Evolutionary conservation across 1,140 invertebrate species (phyloP).

Genomic region (Eupristina koningsbergeri): DNA sequence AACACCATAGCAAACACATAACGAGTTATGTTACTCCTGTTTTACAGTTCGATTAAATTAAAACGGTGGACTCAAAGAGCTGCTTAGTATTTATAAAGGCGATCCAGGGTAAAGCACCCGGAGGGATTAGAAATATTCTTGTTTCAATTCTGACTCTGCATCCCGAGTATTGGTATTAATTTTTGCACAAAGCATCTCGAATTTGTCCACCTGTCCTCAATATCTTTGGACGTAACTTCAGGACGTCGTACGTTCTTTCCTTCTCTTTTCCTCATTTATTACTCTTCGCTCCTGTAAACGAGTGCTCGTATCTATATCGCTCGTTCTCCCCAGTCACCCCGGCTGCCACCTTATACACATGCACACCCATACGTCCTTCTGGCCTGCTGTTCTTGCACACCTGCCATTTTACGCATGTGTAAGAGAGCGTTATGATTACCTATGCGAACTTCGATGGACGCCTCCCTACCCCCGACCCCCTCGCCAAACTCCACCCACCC

Average conservation of each 20-base stretch:
- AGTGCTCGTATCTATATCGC: neutral
- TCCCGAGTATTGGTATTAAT: neutral
- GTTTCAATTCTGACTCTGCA: neutral
- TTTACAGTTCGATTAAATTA: neutral
- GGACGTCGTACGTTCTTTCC: too few relatives aligned
- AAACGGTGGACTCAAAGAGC: too few relatives aligned
- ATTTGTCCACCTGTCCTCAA: neutral
- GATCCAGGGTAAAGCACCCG: neutral
- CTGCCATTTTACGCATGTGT: neutral
- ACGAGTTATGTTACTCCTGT: neutral
- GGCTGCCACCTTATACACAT: neutral
- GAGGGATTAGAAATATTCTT: neutral
- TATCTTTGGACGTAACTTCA: neutral
- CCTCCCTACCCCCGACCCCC: neutral
- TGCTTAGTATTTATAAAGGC: neutral
- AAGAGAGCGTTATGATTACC: slow-evolving; percentile 4
- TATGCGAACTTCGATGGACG: neutral
- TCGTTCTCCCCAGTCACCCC: neutral
- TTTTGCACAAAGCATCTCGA: neutral
- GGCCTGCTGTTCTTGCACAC: neutral
- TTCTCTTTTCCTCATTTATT: neutral
- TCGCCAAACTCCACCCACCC: neutral
- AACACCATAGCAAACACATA: too few relatives aligned
- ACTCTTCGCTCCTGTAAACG: neutral
- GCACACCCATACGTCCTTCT: neutral